Evolutionary conservation across 2,113 vertebrate species (phyloP), one percentile per base, ranked within the genome.

Genomic region (Festucalex cinctus): DNA sequence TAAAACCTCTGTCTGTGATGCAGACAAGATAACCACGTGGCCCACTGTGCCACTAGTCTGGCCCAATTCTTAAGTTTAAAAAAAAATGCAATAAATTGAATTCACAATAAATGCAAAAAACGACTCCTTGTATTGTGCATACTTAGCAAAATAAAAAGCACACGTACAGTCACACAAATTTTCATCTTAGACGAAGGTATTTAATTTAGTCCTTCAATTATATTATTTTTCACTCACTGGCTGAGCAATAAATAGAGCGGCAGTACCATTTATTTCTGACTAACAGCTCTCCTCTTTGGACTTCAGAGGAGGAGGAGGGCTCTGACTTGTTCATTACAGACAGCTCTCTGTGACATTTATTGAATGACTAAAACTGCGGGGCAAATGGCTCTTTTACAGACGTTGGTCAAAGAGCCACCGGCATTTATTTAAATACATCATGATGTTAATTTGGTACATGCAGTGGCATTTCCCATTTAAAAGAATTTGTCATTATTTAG

Each of bases 331-430:
- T 63, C 44, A 67, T 63, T 51, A 19, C 66, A 65, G 24, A 0
- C 14, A 46, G 56, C 9, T 60, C 37, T 57, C 68, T 62, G n/a
- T 58, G 62, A 76, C 44, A 69, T 43, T 54, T 68, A 65, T 61
- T 41, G 51, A 79, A 68, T 43, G 46, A 46, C 68, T 37, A 14
- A 63, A 35, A 39, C 58, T 68, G 17, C n/a, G n/a, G 63, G 22
- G 20, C 8, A 35, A 32, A 51, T 41, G 13, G 44, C 53, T 69
- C 48, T 28, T 24, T 28, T 13, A 35, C n/a, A 28, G 28, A 63
- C 22, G 61, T 43, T 46, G 41, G 46, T 59, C 48, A 1, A 6
- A 51, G 6, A 69, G 32, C 63, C 20, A 13, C 8, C 20, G 43
- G 56, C 54, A 71, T 70, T 61, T 9, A 60, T 63, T 60, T 54